These are phyloP conservation scores for Tetragonula clypearis DNA, from an alignment of 1,140 invertebrate species.

Conservation along the genomic window DNA sequence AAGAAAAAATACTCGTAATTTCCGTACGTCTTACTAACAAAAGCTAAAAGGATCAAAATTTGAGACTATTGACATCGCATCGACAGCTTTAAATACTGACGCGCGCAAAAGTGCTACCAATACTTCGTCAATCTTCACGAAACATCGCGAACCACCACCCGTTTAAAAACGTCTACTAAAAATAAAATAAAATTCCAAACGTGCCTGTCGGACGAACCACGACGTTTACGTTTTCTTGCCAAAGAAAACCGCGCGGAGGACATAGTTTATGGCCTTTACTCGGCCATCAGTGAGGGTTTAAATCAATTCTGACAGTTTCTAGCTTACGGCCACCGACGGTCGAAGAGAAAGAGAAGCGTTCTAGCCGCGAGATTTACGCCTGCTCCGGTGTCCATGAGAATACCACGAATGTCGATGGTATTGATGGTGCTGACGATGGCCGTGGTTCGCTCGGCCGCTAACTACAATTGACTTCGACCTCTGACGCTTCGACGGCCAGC, in stretches of 20 bases:
- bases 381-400: slow-evolving; percentile 5
- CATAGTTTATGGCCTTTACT: background rate
- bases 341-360: slow-evolving; percentile 34
- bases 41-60: too few relatives aligned
- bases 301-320: slow-evolving; percentile 59
- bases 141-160: too few relatives aligned
- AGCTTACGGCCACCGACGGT: slow-evolving; percentile 54
- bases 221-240: background rate
- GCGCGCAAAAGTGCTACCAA: too few relatives aligned
- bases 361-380: background rate
- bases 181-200: background rate
- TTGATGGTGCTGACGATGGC: slow-evolving; percentile 48
- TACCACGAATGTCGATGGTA: slow-evolving; percentile 15
- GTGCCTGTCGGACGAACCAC: background rate
- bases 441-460: slow-evolving; percentile 2
- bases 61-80: too few relatives aligned
- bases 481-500: slow-evolving; percentile 28
- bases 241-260: slow-evolving; percentile 7
- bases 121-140: too few relatives aligned
- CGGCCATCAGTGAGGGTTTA: slow-evolving; percentile 38
- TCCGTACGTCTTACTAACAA: too few relatives aligned
- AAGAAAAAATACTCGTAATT: too few relatives aligned
- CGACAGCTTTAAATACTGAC: too few relatives aligned
- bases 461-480: slow-evolving; percentile 60
- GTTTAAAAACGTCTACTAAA: background rate